Evolutionary conservation across 1,140 invertebrate genomes (phyloP).

Genomic region (Alviniconcha marisindica): DNA sequence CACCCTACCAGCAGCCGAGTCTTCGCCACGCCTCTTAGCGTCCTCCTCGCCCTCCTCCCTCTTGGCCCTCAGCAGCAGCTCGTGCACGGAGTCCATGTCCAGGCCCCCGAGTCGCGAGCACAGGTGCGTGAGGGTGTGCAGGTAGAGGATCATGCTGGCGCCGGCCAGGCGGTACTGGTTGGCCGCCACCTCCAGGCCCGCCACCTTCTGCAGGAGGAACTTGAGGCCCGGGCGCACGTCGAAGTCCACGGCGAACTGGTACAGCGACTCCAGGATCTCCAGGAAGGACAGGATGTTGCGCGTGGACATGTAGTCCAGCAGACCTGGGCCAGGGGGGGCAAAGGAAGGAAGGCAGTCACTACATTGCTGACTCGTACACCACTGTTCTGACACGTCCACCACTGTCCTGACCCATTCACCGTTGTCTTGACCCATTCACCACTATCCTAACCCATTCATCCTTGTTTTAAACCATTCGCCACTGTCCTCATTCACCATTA

Average conservation of each 20-base stretch:
- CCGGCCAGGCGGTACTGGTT: constrained; percentile 96
- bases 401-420: too few relatives aligned
- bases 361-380: too few relatives aligned
- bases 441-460: too few relatives aligned
- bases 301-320: constrained; percentile 75
- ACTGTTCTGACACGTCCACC: too few relatives aligned
- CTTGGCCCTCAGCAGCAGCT: neutral
- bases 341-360: neutral
- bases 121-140: constrained; percentile 90
- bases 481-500: too few relatives aligned
- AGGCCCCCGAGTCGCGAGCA: constrained; percentile 80
- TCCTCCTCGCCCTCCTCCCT: too few relatives aligned
- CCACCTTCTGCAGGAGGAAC: constrained; percentile 95
- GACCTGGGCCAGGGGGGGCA: constrained; percentile 65
- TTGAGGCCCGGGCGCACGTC: constrained; percentile 93
- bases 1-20: too few relatives aligned
- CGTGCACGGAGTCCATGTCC: neutral
- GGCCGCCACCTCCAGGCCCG: constrained; percentile 89
- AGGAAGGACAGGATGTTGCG: constrained; percentile 83
- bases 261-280: constrained; percentile 87
- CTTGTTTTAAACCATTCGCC: too few relatives aligned
- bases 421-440: too few relatives aligned
- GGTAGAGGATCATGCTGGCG: constrained; percentile 91
- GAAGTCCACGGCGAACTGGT: constrained; percentile 88
- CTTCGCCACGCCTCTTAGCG: too few relatives aligned